Base-by-base conservation (phyloP, 2,113 vertebrate genomes). In the Malurus cyaneus region DNA sequence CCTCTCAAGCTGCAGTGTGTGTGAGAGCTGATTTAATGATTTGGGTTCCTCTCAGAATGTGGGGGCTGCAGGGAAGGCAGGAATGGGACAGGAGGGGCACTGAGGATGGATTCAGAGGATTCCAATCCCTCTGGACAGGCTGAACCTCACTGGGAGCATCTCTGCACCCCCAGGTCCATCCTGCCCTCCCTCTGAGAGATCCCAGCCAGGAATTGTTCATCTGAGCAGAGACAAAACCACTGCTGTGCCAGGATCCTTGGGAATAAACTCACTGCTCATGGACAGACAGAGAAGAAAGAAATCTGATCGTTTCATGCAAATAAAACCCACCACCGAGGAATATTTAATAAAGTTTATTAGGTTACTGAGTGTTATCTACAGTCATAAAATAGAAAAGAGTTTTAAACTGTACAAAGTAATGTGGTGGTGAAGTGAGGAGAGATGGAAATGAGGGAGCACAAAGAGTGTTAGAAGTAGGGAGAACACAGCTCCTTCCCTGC, bases 311-410 rank as follows among this genome's bases (percentile, higher is more conserved):
- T 16, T 23, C 20, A 56, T 8, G 34, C 32, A 39, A 72, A 72
- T 14, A 82, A 92, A 87, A 54, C 9, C 4, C 54, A 80, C 2
- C 77, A 65, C 44, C 69, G 6, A 70, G 46, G 19, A 71, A 89
- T 97, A 97, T 97, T 98, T 98, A 98, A 99, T 99, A 98, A 98
- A 98, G 98, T 98, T 98, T 98, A 98, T 99, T 99, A 98, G 97
- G 98, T 98, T 98, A 98, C 96, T 95, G 97, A 98, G 98, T 96
- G 98, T 98, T 98, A 98, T 97, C 98, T 99, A 98, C 98, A 98
- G 96, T 92, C 98, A 98, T 98, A 98, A 97, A 98, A 98, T 98
- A 98, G 97, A 98, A 98, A n/a, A 97, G 42, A 32, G 74, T 84
- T 98, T 98, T 97, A 96, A 98, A 98, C 97, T 97, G 97, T 98